Base-by-base conservation (phyloP, 2,797 vertebrate genomes). In the Sarcophilus harrisii region DNA sequence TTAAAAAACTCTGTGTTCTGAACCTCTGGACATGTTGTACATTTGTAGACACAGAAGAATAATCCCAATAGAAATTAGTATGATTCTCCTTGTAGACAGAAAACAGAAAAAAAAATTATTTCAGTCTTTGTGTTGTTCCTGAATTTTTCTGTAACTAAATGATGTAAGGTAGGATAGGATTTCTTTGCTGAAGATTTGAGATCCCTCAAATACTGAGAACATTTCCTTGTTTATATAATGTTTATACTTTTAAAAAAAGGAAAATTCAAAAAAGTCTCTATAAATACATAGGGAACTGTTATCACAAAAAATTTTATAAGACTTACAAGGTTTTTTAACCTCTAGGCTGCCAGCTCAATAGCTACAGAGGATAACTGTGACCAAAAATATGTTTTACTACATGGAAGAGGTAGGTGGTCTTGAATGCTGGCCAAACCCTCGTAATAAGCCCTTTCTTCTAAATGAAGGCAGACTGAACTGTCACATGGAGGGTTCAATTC, bases 31-130 rank as follows among this genome's bases (percentile, higher is more conserved):
- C 6, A n/a, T 93, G 95, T 58, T 93, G 95, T 73, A 87, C 87
- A 92, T 96, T 95, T 96, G 94, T 94, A 97, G 96, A 90, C 89
- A 96, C 90, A 96, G 54, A 0, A 6, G 29, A 93, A 95, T 94
- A 94, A 90, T 94, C 91, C 91, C 93, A 96, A 91, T 52, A 97
- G 96, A 97, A 98, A 98, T 98, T 98, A 98, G 98, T 98, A 94
- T 66, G 91, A 93, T 95, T 94, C 95, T 94, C 54, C 54, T 94
- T 57, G 24, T 96, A 98, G 97, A 96, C 96, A 94, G 96, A 97
- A 90, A 96, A 95, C 29, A 95, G 95, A 97, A 97, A 55, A 54
- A 52, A 11, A 27, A 93, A 97, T 96, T 49, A 95, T 49, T 60
- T 95, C 95, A 96, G 90, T 95, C 66, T 97, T 95, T 58, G 81